Evolutionary conservation across 2,888 invertebrate species (phyloP), one percentile per base, ranked within the genome.

Genomic region (Mimas tiliae): DNA sequence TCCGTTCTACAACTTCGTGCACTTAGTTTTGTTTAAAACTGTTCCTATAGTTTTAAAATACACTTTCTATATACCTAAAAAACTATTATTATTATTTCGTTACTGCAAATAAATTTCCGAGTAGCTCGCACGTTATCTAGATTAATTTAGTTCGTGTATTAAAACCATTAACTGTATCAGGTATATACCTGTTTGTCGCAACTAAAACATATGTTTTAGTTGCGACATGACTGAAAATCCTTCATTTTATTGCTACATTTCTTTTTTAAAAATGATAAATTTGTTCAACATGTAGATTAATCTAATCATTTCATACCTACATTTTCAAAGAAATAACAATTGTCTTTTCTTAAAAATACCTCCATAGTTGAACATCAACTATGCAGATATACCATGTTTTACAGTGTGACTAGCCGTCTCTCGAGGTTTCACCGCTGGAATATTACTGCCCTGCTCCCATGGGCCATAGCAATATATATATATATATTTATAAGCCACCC

Each of bases 1-100:
- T 92, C 94, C 88, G 90, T 89, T 85, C 89, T 85, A 91, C 89
- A 88, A 89, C 90, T 89, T 83, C 82, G 79, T 87, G 89, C 89
- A 90, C 88, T 90, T 87, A 90, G 87, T 87, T 90, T 89, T 85
- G 87, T 88, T 87, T 86, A 84, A 89, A 85, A 83, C 83, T 81
- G 79, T 78, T 82, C 69, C 72, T 74, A 76, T 79, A 76, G 79
- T 76, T 78, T 75, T 47, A 33, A 45, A 66, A 64, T 55, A 47
- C 45, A 64, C 53, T 64, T 64, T 27, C 3, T 6, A 33, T 19
- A 47, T 47, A 64, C 47, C 16, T 53, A 33, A 16, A 48, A 42
- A 55, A 16, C 16, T 14, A 45, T 12, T 47, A 27, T 48, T 47
- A 53, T 47, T 53, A 19, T 12, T 6, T 42, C 19, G 19, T 58